Base-by-base conservation (phyloP, 2,888 invertebrate genomes). In the Hydroisotoma schaefferi region DNA sequence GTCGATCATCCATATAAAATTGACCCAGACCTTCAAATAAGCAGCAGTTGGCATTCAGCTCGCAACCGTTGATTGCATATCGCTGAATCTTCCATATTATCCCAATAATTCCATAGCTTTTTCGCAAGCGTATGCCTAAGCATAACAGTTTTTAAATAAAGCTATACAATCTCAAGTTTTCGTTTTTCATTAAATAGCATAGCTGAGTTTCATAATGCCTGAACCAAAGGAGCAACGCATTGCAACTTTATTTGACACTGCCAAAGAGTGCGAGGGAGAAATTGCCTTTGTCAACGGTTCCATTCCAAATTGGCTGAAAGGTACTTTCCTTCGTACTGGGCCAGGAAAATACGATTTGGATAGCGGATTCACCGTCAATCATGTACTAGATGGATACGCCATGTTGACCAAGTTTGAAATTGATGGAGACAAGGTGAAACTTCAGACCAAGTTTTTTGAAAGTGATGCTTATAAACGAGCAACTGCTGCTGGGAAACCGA, bases 321-420 rank as follows among this genome's bases (percentile, higher is more conserved):
- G 65, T 10, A 74, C 75, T 23, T 75, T 78, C 53, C 66, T 80
- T 3, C 68, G 78, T 60, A 74, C 78, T 61, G 61, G 61, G 10
- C 58, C 58, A 2, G 61, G 61, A 27, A 55, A 65, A 25, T 65
- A 62, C 51, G 65, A 65, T 20, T 59, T 65, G 37, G 12, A 59
- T 37, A 55, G 59, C 10, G 43, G 28, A 5, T 76, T 76, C 56
- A 74, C 75, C 12, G 72, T 77, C 56, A 77, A 77, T 28, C 80
- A 80, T 63, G 75, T 78, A 74, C 77, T 80, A 59, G 81, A 81
- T 71, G 80, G 80, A 0, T 75, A 78, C 20, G 57, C 64, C 1
- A 74, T 80, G 8, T 59, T 81, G 29, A 76, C 77, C 61, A 76
- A 77, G 53, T 80, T 79, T 66, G 73, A 74, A 38, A 76, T 81